These are phyloP conservation scores for Melitaea cinxia DNA, from an alignment of 1,140 invertebrate genomes.

Conservation along the genomic window DNA sequence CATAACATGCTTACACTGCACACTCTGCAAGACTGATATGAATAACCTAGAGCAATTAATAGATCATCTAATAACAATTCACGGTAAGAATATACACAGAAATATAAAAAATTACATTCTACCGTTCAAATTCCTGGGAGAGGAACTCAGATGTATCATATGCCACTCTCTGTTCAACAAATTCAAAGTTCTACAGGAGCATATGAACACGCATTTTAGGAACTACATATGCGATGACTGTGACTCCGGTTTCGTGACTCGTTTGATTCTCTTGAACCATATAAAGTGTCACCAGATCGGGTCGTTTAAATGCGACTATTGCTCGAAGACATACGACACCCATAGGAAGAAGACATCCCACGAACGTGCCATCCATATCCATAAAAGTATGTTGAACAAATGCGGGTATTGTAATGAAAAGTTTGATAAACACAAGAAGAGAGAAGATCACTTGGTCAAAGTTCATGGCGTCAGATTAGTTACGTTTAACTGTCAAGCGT, in stretches of 20 bases:
- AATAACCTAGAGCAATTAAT: constrained; percentile 42
- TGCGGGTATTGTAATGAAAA: constrained; percentile 38
- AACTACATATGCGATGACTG: constrained; percentile 45
- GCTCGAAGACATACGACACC: constrained; percentile 37
- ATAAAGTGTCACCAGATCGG: constrained; percentile 33
- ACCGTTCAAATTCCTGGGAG: constrained; percentile 41
- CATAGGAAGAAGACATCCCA: constrained; percentile 29
- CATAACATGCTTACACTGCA: constrained; percentile 50
- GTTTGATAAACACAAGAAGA: constrained; percentile 31
- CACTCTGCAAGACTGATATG: constrained; percentile 38
- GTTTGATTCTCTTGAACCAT: constrained; percentile 29
- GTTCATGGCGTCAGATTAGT: constrained; percentile 18
- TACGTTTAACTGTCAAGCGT: constrained; percentile 33
- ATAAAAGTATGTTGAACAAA: constrained; percentile 37
- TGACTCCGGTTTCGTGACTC: constrained; percentile 38
- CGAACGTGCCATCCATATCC: constrained; percentile 28
- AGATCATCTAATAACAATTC: constrained; percentile 42
- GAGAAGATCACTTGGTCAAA: constrained; percentile 24
- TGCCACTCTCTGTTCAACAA: constrained; percentile 36
- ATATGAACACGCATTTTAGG: constrained; percentile 45
- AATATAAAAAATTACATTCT: constrained; percentile 41
- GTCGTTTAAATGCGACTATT: constrained; percentile 36
- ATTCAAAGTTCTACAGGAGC: constrained; percentile 44
- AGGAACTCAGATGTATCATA: constrained; percentile 34
- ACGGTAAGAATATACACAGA: constrained; percentile 30